Evolutionary conservation across 1,140 invertebrate genomes (phyloP).

Genomic region (Leptopilina boulardi): DNA sequence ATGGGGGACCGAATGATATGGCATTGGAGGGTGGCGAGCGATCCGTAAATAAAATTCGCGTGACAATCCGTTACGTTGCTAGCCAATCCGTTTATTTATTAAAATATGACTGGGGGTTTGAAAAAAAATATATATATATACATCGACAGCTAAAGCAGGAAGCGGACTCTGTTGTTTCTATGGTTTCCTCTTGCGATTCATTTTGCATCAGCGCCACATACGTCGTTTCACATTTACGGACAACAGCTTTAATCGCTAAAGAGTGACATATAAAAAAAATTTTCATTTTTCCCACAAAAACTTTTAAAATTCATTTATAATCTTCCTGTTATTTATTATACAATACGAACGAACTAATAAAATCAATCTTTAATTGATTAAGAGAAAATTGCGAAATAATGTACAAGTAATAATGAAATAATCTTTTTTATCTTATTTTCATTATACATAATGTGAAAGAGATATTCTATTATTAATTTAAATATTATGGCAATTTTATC

Average conservation of each 20-base stretch:
- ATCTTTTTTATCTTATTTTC: no score
- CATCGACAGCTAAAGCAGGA: slow-evolving; percentile 42
- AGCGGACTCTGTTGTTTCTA: slow-evolving; percentile 27
- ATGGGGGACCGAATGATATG: not conserved
- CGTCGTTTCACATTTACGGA: not conserved
- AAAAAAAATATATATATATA: slow-evolving; percentile 31
- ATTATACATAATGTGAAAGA: no score
- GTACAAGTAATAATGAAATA: no score
- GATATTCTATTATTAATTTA: no score
- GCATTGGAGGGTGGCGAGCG: slow-evolving; percentile 32
- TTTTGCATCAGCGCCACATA: slow-evolving; percentile 6
- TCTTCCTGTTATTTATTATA: not conserved
- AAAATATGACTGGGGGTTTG: slow-evolving; percentile 26
- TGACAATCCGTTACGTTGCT: slow-evolving; percentile 38
- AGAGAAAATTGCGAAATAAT: no score
- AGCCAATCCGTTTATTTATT: slow-evolving; percentile 33
- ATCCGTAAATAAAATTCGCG: slow-evolving; percentile 42
- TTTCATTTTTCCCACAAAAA: not conserved
- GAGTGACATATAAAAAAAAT: not conserved
- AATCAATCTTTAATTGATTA: no score
- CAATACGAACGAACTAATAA: no score
- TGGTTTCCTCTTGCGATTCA: slow-evolving; percentile 34
- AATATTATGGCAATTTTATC: no score
- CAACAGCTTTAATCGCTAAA: slow-evolving; percentile 19
- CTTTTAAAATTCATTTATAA: not conserved